Evolutionary conservation across 2,113 vertebrate genomes (phyloP), one percentile per base, ranked within the genome.

Genomic region (Nerophis ophidion): DNA sequence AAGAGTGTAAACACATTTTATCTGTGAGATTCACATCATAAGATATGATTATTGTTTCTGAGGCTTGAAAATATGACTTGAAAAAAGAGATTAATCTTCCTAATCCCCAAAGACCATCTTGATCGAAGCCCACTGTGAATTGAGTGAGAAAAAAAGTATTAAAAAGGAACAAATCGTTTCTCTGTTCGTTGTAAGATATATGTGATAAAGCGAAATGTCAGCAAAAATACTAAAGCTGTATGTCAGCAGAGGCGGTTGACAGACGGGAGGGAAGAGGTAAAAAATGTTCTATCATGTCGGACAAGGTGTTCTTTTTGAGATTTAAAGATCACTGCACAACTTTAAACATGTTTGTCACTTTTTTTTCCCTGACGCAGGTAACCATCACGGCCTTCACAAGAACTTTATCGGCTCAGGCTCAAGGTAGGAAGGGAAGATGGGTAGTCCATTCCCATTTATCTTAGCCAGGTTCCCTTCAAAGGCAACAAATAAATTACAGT

Each of bases 271-370:
- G 92, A 92, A 94, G 95, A 95, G 93, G 93, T 92, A 94, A 91
- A 26, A 94, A 94, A 94, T 95, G 95, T 96, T 94, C 95, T 95
- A 95, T 98, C 95, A 92, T 99, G 96, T 99, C 94, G 93, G 85
- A 99, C 97, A 99, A 99, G 97, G 96, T 99, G 97, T 98, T 97
- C 96, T 95, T 96, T 99, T 98, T 96, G 94, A 99, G 97, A 99
- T 99, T 99, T 96, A 95, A 95, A 98, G 94, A 98, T 97, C 95
- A 98, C 91, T 94, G 93, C 93, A 87, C 92, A 94, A 96, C 95
- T 97, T 96, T 93, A 93, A 97, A 95, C 95, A 86, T 93, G 95
- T 93, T 93, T 96, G 95, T 97, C 95, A 96, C 93, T 94, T 92
- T 84, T 90, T 91, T 90, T 91, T 86, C 92, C 92, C 89, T 91